Conservation (phyloP, 2,113 vertebrate species). For the Etheostoma spectabile region DNA sequence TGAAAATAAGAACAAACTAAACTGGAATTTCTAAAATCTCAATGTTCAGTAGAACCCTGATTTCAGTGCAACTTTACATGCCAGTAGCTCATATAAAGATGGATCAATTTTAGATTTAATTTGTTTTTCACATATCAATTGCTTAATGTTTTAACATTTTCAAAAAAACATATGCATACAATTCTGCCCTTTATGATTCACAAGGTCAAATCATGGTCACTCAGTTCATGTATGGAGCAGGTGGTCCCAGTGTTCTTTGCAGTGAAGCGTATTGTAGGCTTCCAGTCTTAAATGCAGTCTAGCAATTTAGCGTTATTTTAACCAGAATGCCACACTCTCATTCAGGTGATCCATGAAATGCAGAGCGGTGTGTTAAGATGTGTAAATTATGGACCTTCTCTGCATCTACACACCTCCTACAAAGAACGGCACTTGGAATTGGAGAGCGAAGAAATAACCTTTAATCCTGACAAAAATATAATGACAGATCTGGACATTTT, state of each 20-base stretch:
- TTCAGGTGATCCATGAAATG: background rate
- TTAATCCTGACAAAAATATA: constrained; percentile 14
- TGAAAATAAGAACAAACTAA: background rate
- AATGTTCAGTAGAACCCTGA: background rate
- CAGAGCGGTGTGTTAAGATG: constrained; percentile 1
- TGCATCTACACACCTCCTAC: background rate
- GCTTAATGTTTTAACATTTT: background rate
- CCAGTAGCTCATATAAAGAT: background rate
- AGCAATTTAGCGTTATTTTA: constrained; percentile 8
- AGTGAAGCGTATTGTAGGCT: background rate
- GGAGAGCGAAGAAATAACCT: constrained; percentile 26
- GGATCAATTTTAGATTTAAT: background rate
- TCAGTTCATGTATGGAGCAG: background rate
- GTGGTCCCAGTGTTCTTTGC: background rate
- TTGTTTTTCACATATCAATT: background rate
- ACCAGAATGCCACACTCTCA: background rate
- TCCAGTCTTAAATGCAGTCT: background rate
- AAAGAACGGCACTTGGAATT: background rate
- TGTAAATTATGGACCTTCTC: constrained; percentile 26
- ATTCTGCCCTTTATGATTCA: too few relatives aligned
- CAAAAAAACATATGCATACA: background rate
- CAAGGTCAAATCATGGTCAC: too few relatives aligned
- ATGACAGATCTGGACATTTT: constrained; percentile 16
- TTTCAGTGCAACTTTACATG: background rate
- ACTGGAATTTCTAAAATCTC: background rate